Conservation (phyloP, 1,140 invertebrate species). For the Manduca sexta region DNA sequence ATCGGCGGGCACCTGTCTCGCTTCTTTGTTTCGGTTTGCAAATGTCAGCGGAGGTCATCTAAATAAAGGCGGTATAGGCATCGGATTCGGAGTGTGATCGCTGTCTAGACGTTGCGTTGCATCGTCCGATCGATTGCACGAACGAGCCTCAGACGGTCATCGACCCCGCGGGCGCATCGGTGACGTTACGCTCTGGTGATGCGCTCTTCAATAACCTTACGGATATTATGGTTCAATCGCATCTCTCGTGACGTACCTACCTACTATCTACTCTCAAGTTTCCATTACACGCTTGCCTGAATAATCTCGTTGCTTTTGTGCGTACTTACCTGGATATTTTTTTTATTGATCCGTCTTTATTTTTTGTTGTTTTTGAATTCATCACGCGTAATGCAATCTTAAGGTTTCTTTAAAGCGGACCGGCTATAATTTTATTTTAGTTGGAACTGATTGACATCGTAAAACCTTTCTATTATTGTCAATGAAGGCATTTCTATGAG, state of each 20-base stretch:
- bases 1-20: conserved; percentile 62
- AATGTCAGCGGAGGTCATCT: conserved; percentile 71
- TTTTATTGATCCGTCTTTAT: background rate
- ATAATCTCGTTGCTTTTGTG: background rate
- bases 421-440: conserved; percentile 31
- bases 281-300: no score
- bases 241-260: conserved; percentile 9
- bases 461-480: conserved; percentile 1
- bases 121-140: conserved; percentile 69
- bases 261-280: background rate
- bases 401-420: conserved; percentile 28
- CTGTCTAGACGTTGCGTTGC: conserved; percentile 70
- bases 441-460: conserved; percentile 23
- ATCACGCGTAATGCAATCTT: conserved; percentile 34
- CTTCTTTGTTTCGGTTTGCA: conserved; percentile 67
- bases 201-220: conserved; percentile 58
- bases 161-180: conserved; percentile 68
- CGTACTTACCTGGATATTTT: background rate
- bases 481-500: background rate
- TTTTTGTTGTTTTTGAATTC: conserved; percentile 18
- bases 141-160: conserved; percentile 68
- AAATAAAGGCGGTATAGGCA: conserved; percentile 66
- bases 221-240: conserved; percentile 24
- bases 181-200: conserved; percentile 69
- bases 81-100: conserved; percentile 58